Base-by-base conservation (phyloP, 2,797 vertebrate genomes). In the Amblyraja radiata region DNA sequence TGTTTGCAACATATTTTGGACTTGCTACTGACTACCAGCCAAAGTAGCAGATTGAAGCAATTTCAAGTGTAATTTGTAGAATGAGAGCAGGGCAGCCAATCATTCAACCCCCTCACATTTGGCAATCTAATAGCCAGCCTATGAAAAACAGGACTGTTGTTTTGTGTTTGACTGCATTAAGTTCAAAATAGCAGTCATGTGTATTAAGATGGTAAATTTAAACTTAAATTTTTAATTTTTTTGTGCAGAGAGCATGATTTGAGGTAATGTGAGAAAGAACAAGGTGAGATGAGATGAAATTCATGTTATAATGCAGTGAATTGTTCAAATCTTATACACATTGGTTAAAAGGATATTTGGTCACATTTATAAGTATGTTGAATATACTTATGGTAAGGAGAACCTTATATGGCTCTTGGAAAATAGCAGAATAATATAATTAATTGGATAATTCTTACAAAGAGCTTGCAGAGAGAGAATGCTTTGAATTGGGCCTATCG, bases 361-460 rank as follows among this genome's bases (percentile, higher is more conserved):
- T 81, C 2, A 54, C 39, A 81, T 81, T 81, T 39, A 54, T 46
- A 21, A 81, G 46, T 39, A 10, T 23, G 14, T n/a, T 83, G 46
- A 25, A 84, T 84, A 84, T 8, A 46, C 36, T 18, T 6, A 28
- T 84, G 23, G 14, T 28, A 63, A 14, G 54, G 11, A n/a, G n/a
- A 84, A 61, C 13, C 1, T 58, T n/a, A 10, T 46, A 14, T 0
- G 23, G 21, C 9, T 23, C 23, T 83, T 21, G 80, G 46, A 9
- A 28, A 84, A 61, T 9, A 65, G 13, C 83, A 86, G 4, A 28
- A 14, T 13, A 1, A n/a, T 3, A 32, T 58, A n/a, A 46, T 14
- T n/a, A 86, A 63, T n/a, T 86, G 23, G 81, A 28, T 84, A 83
- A 54, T 46, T 84, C 54, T 86, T 86, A n/a, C 83, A 86, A 65